Evolutionary conservation across 2,113 vertebrate genomes (phyloP), one percentile per base, ranked within the genome.

Genomic region (Eptesicus fuscus): DNA sequence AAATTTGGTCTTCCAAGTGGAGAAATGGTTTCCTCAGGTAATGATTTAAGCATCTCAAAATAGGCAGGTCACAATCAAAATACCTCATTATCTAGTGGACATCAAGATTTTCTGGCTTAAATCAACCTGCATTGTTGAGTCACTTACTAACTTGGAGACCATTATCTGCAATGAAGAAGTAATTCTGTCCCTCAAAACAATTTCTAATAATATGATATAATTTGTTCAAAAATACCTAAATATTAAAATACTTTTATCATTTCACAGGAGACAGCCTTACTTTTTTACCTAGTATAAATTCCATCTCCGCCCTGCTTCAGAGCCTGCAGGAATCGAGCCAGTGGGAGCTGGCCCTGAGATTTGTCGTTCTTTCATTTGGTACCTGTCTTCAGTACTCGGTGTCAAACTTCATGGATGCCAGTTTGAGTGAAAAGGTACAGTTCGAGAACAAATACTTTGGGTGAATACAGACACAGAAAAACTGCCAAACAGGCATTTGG

Each of bases 271-370:
- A 97, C 49, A 98, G 98, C 96, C 97, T 98, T 7, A 96, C 23
- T 28, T 5, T 99, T 32, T 78, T 59, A 70, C 98, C 98, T 1
- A 94, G 99, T 37, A 96, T 98, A 70, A 95, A 70, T 8, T 99
- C 99, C 51, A 97, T 99, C 95, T 90, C 90, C 37, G 98, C 98
- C 70, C 98, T 99, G 97, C 97, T 99, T 14, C 99, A 99, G 97
- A 99, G 97, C 98, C 98, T 99, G 37, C 99, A 99, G 96, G 99
- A 99, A 97, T 99, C 99, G 93, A 99, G 99, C 96, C 99, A 99
- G 94, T 98, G 99, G 51, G 98, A 99, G 95, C 96, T 99, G 96
- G 98, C 99, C 35, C 97, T 99, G 22, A 96, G 98, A 59, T 98
- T 99, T 13, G 97, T 99, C 0, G 63, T 99, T 49, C 98, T 97